Evolutionary conservation across 2,113 vertebrate species (phyloP), one percentile per base, ranked within the genome.

Genomic region (Pholis gunnellus): DNA sequence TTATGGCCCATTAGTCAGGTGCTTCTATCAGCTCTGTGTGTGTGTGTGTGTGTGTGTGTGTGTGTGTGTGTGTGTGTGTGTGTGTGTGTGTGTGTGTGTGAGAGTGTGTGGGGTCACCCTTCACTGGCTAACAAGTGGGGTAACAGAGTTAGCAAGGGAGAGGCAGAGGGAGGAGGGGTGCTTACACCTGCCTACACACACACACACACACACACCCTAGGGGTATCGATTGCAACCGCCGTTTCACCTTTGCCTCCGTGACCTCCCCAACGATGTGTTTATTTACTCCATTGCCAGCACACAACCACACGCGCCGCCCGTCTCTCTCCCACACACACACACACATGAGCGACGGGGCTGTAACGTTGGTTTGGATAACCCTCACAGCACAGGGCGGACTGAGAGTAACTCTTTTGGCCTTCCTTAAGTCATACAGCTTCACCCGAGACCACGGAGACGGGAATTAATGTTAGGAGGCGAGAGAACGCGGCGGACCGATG

Each of bases 1-100:
- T 98, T 98, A 97, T 95, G 94, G 89, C 77, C 94, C 93, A 96
- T 96, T 97, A 96, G 96, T 95, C 93, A 94, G 95, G 96, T 97
- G 96, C 95, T 91, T 93, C 80, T 85, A 89, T 93, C 89, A 84
- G 93, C 94, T 65, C 1, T 75, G 56, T 64, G 29, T 56, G 57
- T 44, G 54, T 69, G 17, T 42, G 79, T 85, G 83, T 76, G 83
- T 83, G 57, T 60, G 59, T 61, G 59, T 61, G 59, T 34, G 60
- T 36, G 60, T 63, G 60, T 36, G 31, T 20, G 59, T 18, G 82
- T 85, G 83, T 76, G 83, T 83, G 57, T 60, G 59, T 61, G 59
- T 61, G 59, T 34, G 60, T 36, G 60, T 63, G 60, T 36, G 31
- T 20, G 59, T 18, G 82, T 75, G 79, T 77, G 79, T 83, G 60